Conservation (phyloP, 2,888 invertebrate species). For the Euspilapteryx auroguttella region DNA sequence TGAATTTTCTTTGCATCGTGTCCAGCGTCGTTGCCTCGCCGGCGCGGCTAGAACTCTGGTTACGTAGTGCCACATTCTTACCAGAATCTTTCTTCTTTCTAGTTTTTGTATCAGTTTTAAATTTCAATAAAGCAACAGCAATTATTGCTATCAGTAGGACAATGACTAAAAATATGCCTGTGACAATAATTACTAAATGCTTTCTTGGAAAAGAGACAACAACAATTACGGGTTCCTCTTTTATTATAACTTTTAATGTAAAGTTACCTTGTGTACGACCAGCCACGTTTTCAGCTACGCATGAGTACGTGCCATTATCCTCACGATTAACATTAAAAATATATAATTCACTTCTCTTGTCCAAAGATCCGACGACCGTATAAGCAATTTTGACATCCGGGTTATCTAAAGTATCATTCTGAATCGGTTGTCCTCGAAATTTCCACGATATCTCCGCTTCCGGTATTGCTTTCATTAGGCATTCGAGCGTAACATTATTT, state of each 20-base stretch:
- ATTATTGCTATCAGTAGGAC: constrained; percentile 68
- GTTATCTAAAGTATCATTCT: constrained; percentile 66
- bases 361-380: constrained; percentile 30
- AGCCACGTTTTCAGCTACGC: constrained; percentile 84
- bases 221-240: constrained; percentile 71
- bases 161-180: constrained; percentile 66
- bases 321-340: constrained; percentile 76
- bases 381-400: constrained; percentile 1
- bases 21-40: constrained; percentile 18
- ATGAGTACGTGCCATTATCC: constrained; percentile 85
- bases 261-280: constrained; percentile 80
- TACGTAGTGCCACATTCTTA: constrained; percentile 64
- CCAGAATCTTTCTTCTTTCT: constrained; percentile 61
- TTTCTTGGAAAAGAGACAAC: constrained; percentile 71
- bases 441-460: constrained; percentile 83
- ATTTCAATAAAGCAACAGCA: constrained; percentile 64
- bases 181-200: constrained; percentile 70
- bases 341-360: constrained; percentile 77
- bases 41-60: constrained; percentile 35
- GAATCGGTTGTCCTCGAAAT: constrained; percentile 79
- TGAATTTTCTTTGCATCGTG: constrained; percentile 50
- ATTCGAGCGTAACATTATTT: constrained; percentile 78
- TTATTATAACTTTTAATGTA: constrained; percentile 74
- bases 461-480: constrained; percentile 79
- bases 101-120: constrained; percentile 48